A percentile compares a stretch with the other conserved stretches of the same genome.
Evolutionary conservation across 2,113 vertebrate genomes (phyloP).

Genomic region (Cryptomyrus ogoouensis): DNA sequence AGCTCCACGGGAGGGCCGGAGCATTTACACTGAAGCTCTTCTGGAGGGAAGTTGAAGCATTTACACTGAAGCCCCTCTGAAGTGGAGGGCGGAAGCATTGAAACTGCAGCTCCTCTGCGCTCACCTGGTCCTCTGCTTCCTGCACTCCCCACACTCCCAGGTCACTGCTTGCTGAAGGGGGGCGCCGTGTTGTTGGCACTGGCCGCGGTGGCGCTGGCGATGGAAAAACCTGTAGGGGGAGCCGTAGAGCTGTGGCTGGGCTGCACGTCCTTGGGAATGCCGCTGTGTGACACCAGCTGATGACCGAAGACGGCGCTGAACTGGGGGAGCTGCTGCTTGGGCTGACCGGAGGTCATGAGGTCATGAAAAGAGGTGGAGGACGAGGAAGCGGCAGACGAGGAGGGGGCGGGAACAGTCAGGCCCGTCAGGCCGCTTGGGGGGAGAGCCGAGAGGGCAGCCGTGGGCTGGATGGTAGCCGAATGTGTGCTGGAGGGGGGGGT

Average conservation of each 20-base stretch:
- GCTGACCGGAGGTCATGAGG: slow-evolving; percentile 68
- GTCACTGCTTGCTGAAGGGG: slow-evolving; percentile 57
- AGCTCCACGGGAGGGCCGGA: not conserved
- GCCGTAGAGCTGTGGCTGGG: slow-evolving; percentile 82
- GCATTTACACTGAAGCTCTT: not conserved
- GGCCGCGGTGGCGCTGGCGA: slow-evolving; percentile 68
- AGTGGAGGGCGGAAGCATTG: not conserved
- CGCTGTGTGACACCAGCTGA: slow-evolving; percentile 78
- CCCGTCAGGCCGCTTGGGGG: slow-evolving; percentile 74
- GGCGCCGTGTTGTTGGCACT: slow-evolving; percentile 68
- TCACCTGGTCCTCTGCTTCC: not conserved
- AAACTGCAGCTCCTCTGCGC: not conserved
- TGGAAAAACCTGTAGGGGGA: slow-evolving; percentile 73
- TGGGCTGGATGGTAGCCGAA: slow-evolving; percentile 74
- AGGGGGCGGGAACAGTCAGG: slow-evolving; percentile 16
- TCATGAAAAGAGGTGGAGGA: slow-evolving; percentile 41
- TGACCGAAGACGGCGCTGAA: slow-evolving; percentile 77
- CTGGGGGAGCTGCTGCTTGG: slow-evolving; percentile 73
- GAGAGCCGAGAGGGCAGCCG: slow-evolving; percentile 74
- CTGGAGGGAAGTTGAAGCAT: not conserved
- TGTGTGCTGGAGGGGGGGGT: slow-evolving; percentile 75
- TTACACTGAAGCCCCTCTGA: not conserved
- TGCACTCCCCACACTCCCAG: not conserved
- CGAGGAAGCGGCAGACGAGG: slow-evolving; percentile 45
- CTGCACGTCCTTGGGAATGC: slow-evolving; percentile 85